Evolutionary conservation across 2,888 invertebrate genomes (phyloP).

Genomic region (Eubasilissa splendida): DNA sequence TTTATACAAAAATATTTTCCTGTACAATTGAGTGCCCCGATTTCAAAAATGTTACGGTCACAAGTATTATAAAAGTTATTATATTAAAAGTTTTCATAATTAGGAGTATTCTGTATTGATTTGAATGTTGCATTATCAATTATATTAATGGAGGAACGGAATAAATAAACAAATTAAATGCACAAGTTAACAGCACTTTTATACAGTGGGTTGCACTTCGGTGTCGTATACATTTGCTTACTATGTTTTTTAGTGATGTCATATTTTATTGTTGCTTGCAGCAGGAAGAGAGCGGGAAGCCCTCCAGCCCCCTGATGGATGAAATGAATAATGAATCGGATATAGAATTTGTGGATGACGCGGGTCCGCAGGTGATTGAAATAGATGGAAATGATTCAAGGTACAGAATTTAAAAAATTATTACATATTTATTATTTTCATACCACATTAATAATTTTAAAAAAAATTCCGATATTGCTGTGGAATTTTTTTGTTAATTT

Average conservation of each 20-base stretch:
- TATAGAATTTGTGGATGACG: constrained; percentile 77
- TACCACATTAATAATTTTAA: too few relatives aligned
- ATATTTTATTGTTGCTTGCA: constrained; percentile 31
- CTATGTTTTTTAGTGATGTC: background rate
- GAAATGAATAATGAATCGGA: constrained; percentile 75
- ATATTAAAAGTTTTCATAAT: too few relatives aligned
- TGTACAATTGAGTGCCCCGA: too few relatives aligned
- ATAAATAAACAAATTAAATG: background rate
- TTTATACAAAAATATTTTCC: too few relatives aligned
- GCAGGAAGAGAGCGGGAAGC: constrained; percentile 60
- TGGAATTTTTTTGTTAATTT: too few relatives aligned
- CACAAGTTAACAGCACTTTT: too few relatives aligned
- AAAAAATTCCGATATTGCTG: too few relatives aligned
- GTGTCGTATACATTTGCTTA: background rate
- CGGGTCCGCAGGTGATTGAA: constrained; percentile 78
- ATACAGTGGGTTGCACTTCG: background rate
- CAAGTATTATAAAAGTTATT: too few relatives aligned
- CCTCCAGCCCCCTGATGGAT: constrained; percentile 63
- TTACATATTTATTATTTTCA: too few relatives aligned
- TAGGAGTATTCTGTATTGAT: background rate
- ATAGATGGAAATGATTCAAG: constrained; percentile 72
- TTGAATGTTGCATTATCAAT: background rate
- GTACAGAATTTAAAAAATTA: constrained; percentile 59
- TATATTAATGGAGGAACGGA: too few relatives aligned
- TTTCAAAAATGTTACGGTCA: too few relatives aligned